Evolutionary conservation across 2,888 invertebrate genomes (phyloP), one percentile per base, ranked within the genome.

Genomic region (Parnassius apollo): DNA sequence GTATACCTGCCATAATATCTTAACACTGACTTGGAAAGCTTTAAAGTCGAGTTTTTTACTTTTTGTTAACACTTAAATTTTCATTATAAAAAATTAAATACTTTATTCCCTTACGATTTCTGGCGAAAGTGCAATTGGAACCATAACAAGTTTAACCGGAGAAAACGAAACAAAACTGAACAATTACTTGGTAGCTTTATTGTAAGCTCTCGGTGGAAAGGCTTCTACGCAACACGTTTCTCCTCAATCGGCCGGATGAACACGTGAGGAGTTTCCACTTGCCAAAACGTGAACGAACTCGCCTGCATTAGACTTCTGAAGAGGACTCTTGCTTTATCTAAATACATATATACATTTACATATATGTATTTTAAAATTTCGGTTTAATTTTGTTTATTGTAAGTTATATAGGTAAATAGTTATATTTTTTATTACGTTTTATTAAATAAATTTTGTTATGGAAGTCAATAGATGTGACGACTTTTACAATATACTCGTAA

Each of bases 211-310:
- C 46, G 12, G 51, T 50, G 44, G 50, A 50, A 22, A 46, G 51
- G 46, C 35, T 61, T 46, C 18, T 44, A 22, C 13, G 52, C 2
- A 59, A 55, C 59, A 63, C 59, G 55, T 57, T 61, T 13, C 48
- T 54, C 50, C 55, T 59, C 59, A 44, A 52, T 51, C 59, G 62
- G 49, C 58, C 46, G 60, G 45, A 57, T 35, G 56, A 56, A 51
- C 63, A 59, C 63, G 63, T 63, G 59, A 63, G 52, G 63, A 63
- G 54, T 55, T 58, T 42, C 63, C 62, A 58, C 53, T 58, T 54
- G 42, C 48, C 59, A 18, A 59, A 63, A 59, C 51, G 56, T 56
- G 63, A 52, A 53, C 48, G 2, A 12, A 49, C 42, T 48, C 55
- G 52, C 13, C 61, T 45, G 25, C 18, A 18, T 56, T 12, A 51